Base-by-base conservation (phyloP, 2,113 vertebrate genomes). In the Hippocampus mohnikei region DNA sequence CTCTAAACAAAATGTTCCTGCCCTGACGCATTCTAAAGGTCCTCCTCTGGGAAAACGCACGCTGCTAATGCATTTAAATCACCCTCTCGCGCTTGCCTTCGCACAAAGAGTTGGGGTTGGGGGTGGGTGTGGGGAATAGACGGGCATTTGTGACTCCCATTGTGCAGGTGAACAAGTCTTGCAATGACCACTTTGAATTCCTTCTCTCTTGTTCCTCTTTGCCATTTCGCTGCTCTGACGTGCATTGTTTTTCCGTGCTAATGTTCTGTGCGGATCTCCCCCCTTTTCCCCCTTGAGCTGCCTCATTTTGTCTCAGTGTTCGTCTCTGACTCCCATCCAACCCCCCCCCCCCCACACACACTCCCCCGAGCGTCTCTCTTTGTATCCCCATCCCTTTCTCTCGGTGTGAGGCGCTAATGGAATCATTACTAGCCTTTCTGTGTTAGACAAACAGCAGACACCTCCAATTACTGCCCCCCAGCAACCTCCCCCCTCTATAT, bases 401-500 rank as follows among this genome's bases (percentile, higher is more conserved):
- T 72, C 1, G 13, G 78, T 73, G 79, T 81, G 80, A 88, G 86
- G 84, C 78, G 68, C 85, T 89, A 89, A 90, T 88, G 88, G 88
- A 88, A 87, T 89, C 89, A 90, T 90, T 90, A 90, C 88, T 85
- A 79, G 78, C 83, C 84, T 81, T 80, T 86, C 78, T 83, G 81
- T 81, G 85, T 88, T 90, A 88, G 86, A 89, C 87, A 90, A 90
- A 88, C 88, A 88, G 84, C 88, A 90, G 86, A 86, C 88, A 88
- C 84, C 84, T 85, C 86, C 87, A 89, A 90, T 89, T 89, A 90
- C 71, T 56, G 78, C 82, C 63, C 82, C n/a, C 60, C 48, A 73
- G 69, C 80, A 69, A 82, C 84, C 87, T 75, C 76, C 75, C 78
- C 82, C 67, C 80, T 67, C 75, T 78, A 73, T 78, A 73, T 72